phyloP scores from a whole-genome alignment of 2,797 vertebrate genomes.

The Psittacula derbiana region DNA sequence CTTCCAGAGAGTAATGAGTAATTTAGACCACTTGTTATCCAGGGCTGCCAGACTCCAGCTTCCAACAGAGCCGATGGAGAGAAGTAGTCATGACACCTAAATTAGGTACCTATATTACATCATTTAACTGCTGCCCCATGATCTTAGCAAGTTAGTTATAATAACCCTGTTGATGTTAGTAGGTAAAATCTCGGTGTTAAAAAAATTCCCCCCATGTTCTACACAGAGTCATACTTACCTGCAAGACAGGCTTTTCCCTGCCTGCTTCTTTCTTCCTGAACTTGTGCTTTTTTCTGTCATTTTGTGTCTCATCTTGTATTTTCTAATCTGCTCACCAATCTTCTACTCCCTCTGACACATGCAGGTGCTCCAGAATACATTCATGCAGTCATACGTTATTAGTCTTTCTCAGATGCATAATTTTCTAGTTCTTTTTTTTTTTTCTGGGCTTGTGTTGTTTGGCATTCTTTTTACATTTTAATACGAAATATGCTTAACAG shows the following conservation, averaged over 20 bases:
- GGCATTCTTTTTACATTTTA: not conserved
- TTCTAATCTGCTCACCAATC: not conserved
- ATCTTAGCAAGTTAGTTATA: conserved; percentile 18
- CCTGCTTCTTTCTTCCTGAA: not conserved
- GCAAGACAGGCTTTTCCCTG: not conserved
- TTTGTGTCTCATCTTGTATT: conserved; percentile 4
- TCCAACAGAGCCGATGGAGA: not conserved
- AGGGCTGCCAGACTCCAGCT: conserved; percentile 31
- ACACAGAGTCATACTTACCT: not conserved
- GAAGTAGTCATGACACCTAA: conserved; percentile 36
- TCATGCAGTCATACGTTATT: not conserved
- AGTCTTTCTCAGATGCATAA: not conserved
- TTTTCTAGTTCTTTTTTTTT: not conserved
- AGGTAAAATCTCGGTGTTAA: not conserved
- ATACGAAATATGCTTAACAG: conserved; percentile 1
- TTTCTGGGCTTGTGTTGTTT: conserved; percentile 2
- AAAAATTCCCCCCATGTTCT: not conserved
- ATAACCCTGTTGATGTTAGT: not conserved
- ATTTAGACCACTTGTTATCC: conserved; percentile 67
- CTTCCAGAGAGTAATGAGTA: conserved; percentile 36
- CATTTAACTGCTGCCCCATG: conserved; percentile 9
- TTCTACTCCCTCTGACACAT: conserved; percentile 32
- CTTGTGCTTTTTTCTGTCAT: not conserved
- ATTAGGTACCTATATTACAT: conserved; percentile 23
- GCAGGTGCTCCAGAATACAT: not conserved